These are phyloP conservation scores for Danaus melanippus DNA, from an alignment of 1,140 invertebrate species.

Conservation along the genomic window DNA sequence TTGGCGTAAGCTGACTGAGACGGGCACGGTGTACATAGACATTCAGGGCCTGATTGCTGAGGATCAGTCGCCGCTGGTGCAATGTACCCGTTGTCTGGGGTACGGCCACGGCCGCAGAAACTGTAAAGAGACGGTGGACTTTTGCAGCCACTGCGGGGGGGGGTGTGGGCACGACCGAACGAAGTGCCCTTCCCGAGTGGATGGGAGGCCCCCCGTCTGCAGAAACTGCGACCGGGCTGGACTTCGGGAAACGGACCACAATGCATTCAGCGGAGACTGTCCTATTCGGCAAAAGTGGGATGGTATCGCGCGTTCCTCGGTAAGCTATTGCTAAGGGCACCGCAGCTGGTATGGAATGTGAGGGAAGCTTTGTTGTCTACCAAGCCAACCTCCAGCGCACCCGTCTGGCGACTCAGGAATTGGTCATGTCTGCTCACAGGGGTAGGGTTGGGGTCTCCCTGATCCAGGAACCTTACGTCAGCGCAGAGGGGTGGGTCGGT, in stretches of 20 bases:
- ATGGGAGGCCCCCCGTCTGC: no score
- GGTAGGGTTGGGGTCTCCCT: constrained; percentile 5
- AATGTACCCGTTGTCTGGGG: constrained; percentile 7
- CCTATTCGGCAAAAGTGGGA: not conserved
- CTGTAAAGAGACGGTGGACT: not conserved
- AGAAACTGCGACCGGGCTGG: not conserved
- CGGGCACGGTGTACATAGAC: constrained; percentile 4
- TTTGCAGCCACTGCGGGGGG: constrained; percentile 1
- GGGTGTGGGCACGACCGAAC: no score
- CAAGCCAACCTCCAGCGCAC: constrained; percentile 6
- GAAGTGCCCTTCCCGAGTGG: no score
- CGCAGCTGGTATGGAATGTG: not conserved
- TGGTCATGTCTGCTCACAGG: constrained; percentile 1
- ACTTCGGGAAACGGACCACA: not conserved
- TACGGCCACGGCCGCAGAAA: not conserved
- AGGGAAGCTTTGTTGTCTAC: not conserved
- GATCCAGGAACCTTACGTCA: constrained; percentile 12
- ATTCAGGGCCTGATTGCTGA: constrained; percentile 2
- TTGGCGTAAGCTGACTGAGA: not conserved
- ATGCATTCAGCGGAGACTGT: not conserved
- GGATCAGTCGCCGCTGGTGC: constrained; percentile 8
- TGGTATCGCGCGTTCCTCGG: not conserved
- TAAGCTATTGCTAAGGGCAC: no score
- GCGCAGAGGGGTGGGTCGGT: constrained; percentile 5
- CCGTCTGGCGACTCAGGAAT: constrained; percentile 4